Conservation (phyloP, 2,113 vertebrate species). For the Bungarus multicinctus region DNA sequence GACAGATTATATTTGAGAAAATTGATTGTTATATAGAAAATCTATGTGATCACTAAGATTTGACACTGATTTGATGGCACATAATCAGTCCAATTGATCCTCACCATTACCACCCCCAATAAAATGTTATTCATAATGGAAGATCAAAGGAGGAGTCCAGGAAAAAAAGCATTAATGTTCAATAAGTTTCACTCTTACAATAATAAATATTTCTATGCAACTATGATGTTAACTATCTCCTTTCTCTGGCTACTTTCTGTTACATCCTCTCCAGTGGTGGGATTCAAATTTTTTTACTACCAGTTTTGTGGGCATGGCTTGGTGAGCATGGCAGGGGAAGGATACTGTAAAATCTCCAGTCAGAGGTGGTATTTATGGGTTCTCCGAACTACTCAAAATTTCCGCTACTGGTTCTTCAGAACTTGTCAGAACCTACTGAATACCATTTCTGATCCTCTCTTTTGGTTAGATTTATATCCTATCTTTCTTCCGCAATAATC, state of each 20-base stretch:
- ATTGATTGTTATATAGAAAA: neutral
- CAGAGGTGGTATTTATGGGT: no score
- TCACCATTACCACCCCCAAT: constrained; percentile 2
- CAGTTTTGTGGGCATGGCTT: no score
- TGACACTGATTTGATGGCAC: neutral
- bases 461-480: neutral
- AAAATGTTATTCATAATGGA: neutral
- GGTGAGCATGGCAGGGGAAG: no score
- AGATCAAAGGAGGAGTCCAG: neutral
- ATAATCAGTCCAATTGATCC: neutral
- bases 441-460: neutral
- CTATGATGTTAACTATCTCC: neutral
- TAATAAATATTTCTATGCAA: neutral
- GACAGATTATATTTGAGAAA: neutral
- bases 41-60: neutral
- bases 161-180: neutral
- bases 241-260: neutral
- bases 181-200: neutral
- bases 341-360: no score
- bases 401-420: no score
- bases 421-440: no score
- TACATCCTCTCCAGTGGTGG: neutral
- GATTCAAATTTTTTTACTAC: no score
- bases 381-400: no score
- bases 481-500: neutral